These are phyloP conservation scores for Gallinago paraguaiae DNA, from an alignment of 2,113 vertebrate species.

Conservation along the genomic window DNA sequence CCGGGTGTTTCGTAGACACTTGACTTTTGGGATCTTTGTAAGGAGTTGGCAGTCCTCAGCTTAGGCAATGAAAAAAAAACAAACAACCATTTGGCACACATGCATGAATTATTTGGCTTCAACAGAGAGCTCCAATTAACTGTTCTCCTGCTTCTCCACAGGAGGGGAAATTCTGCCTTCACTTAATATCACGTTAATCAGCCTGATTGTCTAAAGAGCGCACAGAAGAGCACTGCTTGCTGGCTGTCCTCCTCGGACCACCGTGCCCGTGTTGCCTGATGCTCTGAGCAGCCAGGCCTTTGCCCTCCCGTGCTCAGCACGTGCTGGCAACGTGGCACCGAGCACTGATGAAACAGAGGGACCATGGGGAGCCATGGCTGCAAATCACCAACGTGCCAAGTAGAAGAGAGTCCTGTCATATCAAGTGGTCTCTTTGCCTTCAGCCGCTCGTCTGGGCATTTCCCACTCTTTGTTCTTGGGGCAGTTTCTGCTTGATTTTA, in stretches of 20 bases:
- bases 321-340: rapidly evolving
- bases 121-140: constrained; percentile 20
- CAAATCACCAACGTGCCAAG: not conserved
- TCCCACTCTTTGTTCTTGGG: not conserved
- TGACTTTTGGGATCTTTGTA: constrained; percentile 92
- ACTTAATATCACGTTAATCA: constrained; percentile 52
- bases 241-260: not conserved
- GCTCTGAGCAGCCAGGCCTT: not conserved
- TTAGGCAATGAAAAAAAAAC: constrained; percentile 65
- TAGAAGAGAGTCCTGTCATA: not conserved
- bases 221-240: constrained; percentile 7
- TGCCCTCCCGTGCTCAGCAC: rapidly evolving
- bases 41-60: constrained; percentile 97
- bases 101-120: not conserved
- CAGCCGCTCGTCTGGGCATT: not conserved
- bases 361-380: not conserved
- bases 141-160: not conserved
- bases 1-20: constrained; percentile 88
- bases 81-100: constrained; percentile 7
- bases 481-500: not conserved
- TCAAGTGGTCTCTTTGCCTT: not conserved
- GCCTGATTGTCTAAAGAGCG: not conserved
- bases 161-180: constrained; percentile 47
- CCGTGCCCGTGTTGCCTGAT: not conserved
- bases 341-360: not conserved